Evolutionary conservation across 1,140 invertebrate species (phyloP).

Genomic region (Saxidomus purpurata): DNA sequence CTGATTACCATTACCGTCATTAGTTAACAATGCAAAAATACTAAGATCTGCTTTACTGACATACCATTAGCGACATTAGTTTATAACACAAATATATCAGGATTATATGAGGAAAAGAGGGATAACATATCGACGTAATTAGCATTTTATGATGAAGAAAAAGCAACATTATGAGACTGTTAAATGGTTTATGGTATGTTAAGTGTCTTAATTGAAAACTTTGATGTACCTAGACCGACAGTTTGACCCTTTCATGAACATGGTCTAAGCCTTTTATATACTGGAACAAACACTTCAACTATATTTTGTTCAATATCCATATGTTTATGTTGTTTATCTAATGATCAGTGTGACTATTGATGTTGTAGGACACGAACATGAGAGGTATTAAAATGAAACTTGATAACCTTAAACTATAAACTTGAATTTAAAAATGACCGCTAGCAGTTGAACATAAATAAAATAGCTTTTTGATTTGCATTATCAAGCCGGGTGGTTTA

Average conservation of each 20-base stretch:
- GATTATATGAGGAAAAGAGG: too few species aligned
- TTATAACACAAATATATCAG: too few species aligned
- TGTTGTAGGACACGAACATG: neutral
- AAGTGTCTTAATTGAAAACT: neutral
- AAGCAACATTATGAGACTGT: neutral
- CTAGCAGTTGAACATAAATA: neutral
- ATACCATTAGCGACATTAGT: too few species aligned
- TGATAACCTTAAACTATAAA: neutral
- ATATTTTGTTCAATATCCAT: neutral
- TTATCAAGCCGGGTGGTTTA: neutral
- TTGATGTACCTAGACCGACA: neutral
- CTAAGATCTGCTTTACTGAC: too few species aligned
- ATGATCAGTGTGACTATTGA: neutral
- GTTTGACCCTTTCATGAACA: neutral
- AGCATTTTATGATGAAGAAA: neutral
- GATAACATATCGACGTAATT: neutral
- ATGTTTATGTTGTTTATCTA: neutral
- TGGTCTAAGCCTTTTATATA: neutral
- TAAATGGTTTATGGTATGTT: neutral
- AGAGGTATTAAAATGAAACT: conserved; percentile 15
- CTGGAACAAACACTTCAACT: neutral
- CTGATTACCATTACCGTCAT: too few species aligned
- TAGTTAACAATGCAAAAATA: too few species aligned
- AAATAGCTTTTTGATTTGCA: neutral
- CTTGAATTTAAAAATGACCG: conserved; percentile 7